Conservation (phyloP, 2,113 vertebrate species). For the Eulacestoma nigropectus region DNA sequence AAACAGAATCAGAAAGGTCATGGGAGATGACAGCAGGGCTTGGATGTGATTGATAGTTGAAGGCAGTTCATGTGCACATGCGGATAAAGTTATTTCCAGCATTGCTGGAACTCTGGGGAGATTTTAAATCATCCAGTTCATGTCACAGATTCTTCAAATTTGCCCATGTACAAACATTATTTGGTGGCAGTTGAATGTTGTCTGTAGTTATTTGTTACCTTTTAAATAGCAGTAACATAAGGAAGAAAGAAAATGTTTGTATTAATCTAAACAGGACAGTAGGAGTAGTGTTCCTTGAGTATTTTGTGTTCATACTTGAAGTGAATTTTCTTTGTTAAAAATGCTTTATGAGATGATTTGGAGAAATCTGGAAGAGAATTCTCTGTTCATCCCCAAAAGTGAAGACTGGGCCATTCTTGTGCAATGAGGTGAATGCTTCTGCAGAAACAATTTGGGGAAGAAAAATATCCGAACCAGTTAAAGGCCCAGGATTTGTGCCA, state of each 20-base stretch:
- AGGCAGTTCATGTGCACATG: background rate
- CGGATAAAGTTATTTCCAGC: background rate
- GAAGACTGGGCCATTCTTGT: background rate
- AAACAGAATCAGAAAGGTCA: background rate
- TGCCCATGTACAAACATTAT: background rate
- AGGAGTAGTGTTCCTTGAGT: background rate
- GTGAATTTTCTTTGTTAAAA: background rate
- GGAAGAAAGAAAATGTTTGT: background rate
- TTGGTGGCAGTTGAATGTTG: background rate
- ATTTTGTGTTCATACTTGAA: background rate
- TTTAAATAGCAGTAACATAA: background rate
- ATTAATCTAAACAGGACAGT: background rate
- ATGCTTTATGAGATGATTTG: background rate
- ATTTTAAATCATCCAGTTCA: background rate
- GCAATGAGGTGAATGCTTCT: background rate
- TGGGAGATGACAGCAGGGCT: background rate
- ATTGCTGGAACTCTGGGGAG: background rate
- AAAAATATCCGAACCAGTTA: fast-evolving
- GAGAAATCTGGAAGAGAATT: background rate
- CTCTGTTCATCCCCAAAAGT: background rate
- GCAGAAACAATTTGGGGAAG: background rate
- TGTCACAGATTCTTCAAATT: background rate
- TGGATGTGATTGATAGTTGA: background rate
- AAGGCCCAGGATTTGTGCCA: background rate
- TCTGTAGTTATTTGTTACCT: background rate